These are phyloP conservation scores for Hydrolagus affinis DNA, from an alignment of 2,113 vertebrate genomes.

Conservation along the genomic window DNA sequence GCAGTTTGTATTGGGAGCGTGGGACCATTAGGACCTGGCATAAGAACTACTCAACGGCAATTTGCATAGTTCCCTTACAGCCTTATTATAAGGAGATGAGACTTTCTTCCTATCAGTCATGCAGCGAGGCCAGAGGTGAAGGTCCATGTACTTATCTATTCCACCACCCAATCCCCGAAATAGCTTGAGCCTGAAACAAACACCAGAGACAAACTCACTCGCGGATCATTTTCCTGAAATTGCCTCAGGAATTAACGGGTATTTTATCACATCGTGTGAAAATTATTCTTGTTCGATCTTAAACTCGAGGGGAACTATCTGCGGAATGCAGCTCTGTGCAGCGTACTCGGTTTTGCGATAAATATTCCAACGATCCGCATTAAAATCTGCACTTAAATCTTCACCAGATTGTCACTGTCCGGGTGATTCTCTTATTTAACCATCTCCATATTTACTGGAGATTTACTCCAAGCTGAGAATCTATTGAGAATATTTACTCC, in stretches of 20 bases:
- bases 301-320: neutral
- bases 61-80: too few species aligned
- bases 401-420: slow-evolving; percentile 8
- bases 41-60: too few species aligned
- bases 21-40: too few species aligned
- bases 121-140: neutral
- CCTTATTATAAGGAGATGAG: too few species aligned
- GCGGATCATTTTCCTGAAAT: neutral
- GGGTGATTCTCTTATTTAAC: neutral
- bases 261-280: slow-evolving; percentile 2
- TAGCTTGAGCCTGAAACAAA: neutral
- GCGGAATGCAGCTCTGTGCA: neutral
- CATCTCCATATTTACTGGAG: neutral
- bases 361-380: neutral
- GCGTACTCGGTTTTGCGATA: neutral
- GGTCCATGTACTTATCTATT: neutral
- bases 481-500: slow-evolving; percentile 21
- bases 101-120: too few species aligned
- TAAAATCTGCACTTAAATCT: slow-evolving; percentile 24
- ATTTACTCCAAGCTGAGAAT: neutral
- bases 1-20: too few species aligned
- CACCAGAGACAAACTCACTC: too few species aligned
- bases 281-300: slow-evolving; percentile 1
- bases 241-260: neutral
- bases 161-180: neutral